Evolutionary conservation across 2,888 invertebrate genomes (phyloP).

Genomic region (Drosophila austrosaltans): DNA sequence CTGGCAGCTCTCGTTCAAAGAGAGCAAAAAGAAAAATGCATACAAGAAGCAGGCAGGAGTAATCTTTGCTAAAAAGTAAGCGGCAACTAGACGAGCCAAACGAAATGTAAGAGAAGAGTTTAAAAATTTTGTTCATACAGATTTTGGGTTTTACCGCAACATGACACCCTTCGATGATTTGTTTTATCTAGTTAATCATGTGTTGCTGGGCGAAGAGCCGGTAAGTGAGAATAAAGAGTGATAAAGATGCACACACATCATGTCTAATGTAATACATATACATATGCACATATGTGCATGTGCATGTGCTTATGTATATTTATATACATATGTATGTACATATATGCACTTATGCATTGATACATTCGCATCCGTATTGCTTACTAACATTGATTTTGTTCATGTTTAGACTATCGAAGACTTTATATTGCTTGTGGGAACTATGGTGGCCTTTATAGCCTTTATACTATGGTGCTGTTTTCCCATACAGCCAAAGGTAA

Average conservation of each 20-base stretch:
- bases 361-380: neutral
- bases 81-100: slow-evolving; percentile 8
- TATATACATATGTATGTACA: neutral
- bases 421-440: slow-evolving; percentile 86
- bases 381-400: slow-evolving; percentile 35
- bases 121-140: slow-evolving; percentile 4
- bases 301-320: too few species aligned
- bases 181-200: slow-evolving; percentile 86
- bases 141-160: slow-evolving; percentile 25
- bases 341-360: neutral
- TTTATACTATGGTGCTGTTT: slow-evolving; percentile 88
- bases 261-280: neutral
- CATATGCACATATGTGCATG: neutral
- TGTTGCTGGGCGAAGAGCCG: slow-evolving; percentile 86
- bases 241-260: neutral
- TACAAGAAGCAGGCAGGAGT: neutral
- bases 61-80: neutral
- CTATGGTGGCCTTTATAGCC: slow-evolving; percentile 86
- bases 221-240: slow-evolving; percentile 82
- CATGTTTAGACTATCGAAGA: slow-evolving; percentile 86
- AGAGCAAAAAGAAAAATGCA: slow-evolving; percentile 6
- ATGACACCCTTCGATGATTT: slow-evolving; percentile 87
- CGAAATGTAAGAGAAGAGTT: slow-evolving; percentile 10
- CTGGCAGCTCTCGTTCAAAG: too few species aligned
- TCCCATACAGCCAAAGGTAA: slow-evolving; percentile 85